Percentiles rank a stretch among this genome's conserved stretches.
These are phyloP conservation scores for Synaphobranchus kaupii DNA, from an alignment of 2,797 vertebrate genomes.

Conservation along the genomic window DNA sequence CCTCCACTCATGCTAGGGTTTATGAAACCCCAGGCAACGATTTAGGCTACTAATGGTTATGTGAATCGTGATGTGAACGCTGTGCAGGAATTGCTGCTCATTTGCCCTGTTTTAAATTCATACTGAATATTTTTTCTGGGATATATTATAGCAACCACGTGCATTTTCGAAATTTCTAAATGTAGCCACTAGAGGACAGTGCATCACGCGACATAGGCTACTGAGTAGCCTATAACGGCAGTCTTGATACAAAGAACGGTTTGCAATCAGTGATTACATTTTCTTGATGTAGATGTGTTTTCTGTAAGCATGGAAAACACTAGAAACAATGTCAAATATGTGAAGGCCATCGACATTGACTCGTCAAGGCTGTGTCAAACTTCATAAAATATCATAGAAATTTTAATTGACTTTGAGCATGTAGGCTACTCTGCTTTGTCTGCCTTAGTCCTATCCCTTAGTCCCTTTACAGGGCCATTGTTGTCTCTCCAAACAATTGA, in stretches of 20 bases:
- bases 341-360: neutral
- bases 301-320: neutral
- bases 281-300: neutral
- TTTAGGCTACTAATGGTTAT: no score
- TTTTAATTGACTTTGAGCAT: neutral
- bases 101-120: neutral
- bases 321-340: neutral
- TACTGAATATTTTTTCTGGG: neutral
- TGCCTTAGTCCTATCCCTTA: neutral
- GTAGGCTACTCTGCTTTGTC: neutral
- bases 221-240: neutral
- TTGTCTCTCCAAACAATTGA: neutral
- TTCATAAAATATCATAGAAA: neutral
- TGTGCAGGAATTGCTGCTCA: neutral
- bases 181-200: slow-evolving; percentile 16
- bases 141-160: neutral
- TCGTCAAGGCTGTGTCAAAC: neutral
- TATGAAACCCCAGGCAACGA: no score
- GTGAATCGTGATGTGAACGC: no score
- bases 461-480: no score
- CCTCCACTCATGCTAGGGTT: no score
- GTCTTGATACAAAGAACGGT: neutral
- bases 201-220: neutral
- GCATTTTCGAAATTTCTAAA: neutral
- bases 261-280: neutral